Base-by-base conservation (phyloP, 1,140 invertebrate genomes). In the Laodelphax striatellus region DNA sequence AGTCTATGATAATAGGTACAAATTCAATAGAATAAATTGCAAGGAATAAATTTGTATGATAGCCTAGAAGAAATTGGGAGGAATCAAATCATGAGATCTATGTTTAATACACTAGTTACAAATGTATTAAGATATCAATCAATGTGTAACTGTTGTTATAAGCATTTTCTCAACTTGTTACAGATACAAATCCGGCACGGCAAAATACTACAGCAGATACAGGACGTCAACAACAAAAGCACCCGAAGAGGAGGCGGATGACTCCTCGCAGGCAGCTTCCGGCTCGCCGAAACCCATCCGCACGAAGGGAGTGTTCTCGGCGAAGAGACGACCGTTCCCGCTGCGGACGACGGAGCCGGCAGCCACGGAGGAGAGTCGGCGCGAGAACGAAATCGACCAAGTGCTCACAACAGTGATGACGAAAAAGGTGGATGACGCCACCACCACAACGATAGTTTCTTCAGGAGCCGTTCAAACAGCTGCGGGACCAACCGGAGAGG, bases 401-500 rank as follows among this genome's bases (percentile, higher is more conserved):
- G 46, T 50, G 1, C 19, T 24, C 10, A 53, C 52, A 50, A 46
- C 61, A 10, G 34, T 28, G 11, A 53, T 61, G 1, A 64, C 54
- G 16, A 63, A 65, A n/a, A 66, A 66, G 57, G 63, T 57, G 24
- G 65, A 68, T 50, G 52, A 66, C n/a, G 62, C 38, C 17, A 43
- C 62, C 10, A 59, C 62, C 16, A 65, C 63, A 3, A 67, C 64
- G 4, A 63, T 61, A 8, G 67, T 64, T 53, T 54, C 62, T 5
- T 61, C 55, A 55, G 50, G 19, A 0, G 50, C 44, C 22, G 54
- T 58, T 1, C 62, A 63, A n/a, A 52, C 53, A 17, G 57, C 63
- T 4, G 28, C 16, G 21, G 60, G 57, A 52, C 64, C 75, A 3
- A 72, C 74, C 43, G 73, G 68, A 9, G 72, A 73, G 31, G 75